phyloP scores from a whole-genome alignment of 2,888 invertebrate genomes.

The Entomobrya proxima region DNA sequence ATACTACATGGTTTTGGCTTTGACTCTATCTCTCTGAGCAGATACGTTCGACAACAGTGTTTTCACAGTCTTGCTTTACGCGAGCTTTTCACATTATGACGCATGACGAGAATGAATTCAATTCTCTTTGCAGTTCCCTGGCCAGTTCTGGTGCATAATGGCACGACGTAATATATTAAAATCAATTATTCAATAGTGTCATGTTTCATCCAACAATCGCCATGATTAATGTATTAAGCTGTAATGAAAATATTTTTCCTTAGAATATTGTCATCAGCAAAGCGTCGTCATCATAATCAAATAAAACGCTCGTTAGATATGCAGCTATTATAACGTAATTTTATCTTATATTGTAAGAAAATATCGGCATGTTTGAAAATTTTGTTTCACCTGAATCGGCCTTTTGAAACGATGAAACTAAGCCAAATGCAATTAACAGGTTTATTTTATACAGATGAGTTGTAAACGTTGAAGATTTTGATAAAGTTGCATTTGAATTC shows the following conservation, averaged over 20 bases:
- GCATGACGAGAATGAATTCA: slow-evolving; percentile 67
- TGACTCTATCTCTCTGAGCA: not conserved
- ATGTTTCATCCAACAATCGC: slow-evolving; percentile 54
- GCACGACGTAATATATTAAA: slow-evolving; percentile 39
- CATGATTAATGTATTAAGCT: slow-evolving; percentile 58
- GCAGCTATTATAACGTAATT: slow-evolving; percentile 26
- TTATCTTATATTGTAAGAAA: slow-evolving; percentile 19
- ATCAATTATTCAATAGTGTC: slow-evolving; percentile 65
- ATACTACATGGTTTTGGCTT: not conserved
- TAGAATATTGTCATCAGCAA: slow-evolving; percentile 39
- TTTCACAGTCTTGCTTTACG: not conserved
- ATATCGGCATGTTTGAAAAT: slow-evolving; percentile 31
- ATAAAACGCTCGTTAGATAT: slow-evolving; percentile 47
- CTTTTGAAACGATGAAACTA: not conserved
- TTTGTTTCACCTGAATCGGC: slow-evolving; percentile 5
- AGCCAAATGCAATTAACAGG: not conserved
- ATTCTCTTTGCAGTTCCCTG: slow-evolving; percentile 18
- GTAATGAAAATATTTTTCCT: slow-evolving; percentile 62
- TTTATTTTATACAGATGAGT: too few relatives aligned
- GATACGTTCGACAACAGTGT: slow-evolving; percentile 19
- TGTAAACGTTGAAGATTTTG: too few relatives aligned
- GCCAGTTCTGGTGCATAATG: not conserved
- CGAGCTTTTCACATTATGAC: slow-evolving; percentile 40
- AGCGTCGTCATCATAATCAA: slow-evolving; percentile 47
- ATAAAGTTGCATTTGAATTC: too few relatives aligned